phyloP scores from a whole-genome alignment of 92 coral and sea anemone species.

The Palythoa grandis region DNA sequence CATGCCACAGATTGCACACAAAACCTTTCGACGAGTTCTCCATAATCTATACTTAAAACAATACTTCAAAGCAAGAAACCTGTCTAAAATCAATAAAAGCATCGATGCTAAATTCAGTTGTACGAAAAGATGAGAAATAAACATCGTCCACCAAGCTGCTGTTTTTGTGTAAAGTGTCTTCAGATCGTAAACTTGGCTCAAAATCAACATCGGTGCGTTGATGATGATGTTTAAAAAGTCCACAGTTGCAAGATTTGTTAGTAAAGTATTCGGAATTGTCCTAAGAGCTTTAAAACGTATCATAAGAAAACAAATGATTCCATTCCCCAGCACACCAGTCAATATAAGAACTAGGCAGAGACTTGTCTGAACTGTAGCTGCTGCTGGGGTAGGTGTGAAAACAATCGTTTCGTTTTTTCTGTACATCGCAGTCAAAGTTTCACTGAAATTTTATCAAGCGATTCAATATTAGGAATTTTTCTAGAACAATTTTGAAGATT shows the following conservation, averaged over 20 bases:
- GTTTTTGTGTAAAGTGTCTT: not conserved
- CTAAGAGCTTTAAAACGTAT: constrained; percentile 3
- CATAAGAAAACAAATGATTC: constrained; percentile 6
- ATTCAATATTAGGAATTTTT: too few species aligned
- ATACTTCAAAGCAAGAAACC: not conserved
- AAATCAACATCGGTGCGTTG: not conserved
- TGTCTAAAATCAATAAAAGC: constrained; percentile 2
- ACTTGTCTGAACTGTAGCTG: not conserved
- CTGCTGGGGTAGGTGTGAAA: not conserved
- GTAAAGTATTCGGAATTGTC: not conserved
- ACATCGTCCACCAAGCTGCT: constrained; percentile 5
- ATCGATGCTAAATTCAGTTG: not conserved
- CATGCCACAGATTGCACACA: not conserved
- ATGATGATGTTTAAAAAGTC: not conserved
- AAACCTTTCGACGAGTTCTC: not conserved
- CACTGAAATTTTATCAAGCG: too few species aligned
- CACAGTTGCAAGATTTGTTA: not conserved
- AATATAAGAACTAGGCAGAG: not conserved
- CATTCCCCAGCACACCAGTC: not conserved
- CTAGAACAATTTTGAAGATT: too few species aligned
- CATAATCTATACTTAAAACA: not conserved
- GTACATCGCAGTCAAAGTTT: not conserved
- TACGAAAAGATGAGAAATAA: not conserved
- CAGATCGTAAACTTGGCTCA: not conserved
- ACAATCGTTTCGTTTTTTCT: not conserved